phyloP scores from a whole-genome alignment of 2,113 vertebrate genomes.

The Riparia riparia region DNA sequence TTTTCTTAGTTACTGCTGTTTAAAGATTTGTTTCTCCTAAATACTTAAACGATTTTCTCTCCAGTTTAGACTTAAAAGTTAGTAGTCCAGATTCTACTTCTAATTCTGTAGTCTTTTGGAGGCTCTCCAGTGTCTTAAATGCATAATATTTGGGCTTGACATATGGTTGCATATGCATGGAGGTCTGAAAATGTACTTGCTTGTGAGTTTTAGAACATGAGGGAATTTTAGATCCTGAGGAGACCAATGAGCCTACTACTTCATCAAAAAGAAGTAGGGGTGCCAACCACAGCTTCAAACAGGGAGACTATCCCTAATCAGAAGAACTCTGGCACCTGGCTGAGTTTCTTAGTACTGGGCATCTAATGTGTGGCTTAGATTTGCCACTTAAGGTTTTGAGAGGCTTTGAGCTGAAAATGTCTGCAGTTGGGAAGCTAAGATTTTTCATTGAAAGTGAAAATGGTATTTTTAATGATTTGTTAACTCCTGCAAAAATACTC shows the following conservation, averaged over 20 bases:
- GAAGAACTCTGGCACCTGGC: neutral
- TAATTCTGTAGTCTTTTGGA: neutral
- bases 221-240: neutral
- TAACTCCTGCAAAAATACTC: neutral
- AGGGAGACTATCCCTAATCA: neutral
- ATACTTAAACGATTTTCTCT: neutral
- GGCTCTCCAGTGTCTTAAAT: neutral
- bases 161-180: neutral
- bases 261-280: neutral
- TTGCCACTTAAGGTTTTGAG: neutral
- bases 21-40: conserved; percentile 4
- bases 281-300: neutral
- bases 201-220: neutral
- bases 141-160: neutral
- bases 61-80: neutral
- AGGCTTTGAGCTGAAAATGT: neutral
- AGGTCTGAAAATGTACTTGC: neutral
- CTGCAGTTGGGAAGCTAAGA: neutral
- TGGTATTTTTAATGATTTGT: neutral
- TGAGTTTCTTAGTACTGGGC: neutral
- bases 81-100: neutral
- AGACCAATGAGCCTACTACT: neutral
- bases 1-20: neutral
- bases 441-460: neutral
- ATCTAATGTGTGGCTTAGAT: neutral